Conservation (phyloP, 2,797 vertebrate species). For the Poeciliopsis turneri region DNA sequence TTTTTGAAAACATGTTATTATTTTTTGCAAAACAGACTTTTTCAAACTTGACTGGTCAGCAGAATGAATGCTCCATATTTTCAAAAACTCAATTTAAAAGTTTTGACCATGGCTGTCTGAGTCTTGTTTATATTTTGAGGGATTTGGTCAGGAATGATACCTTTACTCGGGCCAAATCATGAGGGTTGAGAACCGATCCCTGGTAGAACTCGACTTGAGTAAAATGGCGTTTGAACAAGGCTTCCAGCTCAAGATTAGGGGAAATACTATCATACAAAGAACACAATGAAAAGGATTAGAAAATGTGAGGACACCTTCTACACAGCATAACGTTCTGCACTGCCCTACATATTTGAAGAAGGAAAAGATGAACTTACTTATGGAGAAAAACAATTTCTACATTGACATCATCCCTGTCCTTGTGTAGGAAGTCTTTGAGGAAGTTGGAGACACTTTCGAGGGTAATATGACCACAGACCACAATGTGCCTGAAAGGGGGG, state of each 20-base stretch:
- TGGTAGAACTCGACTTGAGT: conserved; percentile 99
- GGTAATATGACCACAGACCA: conserved; percentile 99
- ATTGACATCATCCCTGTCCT: conserved; percentile 99
- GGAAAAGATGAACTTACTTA: conserved; percentile 89
- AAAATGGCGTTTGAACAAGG: conserved; percentile 99
- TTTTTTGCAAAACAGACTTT: neutral
- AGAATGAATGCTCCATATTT: neutral
- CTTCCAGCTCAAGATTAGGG: conserved; percentile 99
- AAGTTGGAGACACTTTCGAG: conserved; percentile 99
- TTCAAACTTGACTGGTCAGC: neutral
- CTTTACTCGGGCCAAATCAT: conserved; percentile 98
- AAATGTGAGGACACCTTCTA: neutral
- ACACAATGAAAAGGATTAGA: conserved; percentile 42
- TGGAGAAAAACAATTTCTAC: conserved; percentile 99
- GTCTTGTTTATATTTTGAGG: neutral
- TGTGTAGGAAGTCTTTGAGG: conserved; percentile 99
- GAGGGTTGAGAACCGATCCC: conserved; percentile 99
- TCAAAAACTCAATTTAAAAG: neutral
- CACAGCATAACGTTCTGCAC: conserved; percentile 2
- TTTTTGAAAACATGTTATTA: neutral
- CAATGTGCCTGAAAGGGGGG: conserved; percentile 92
- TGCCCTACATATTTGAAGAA: conserved; percentile 31
- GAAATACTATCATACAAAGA: conserved; percentile 89
- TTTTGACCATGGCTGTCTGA: neutral
- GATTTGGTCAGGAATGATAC: conserved; percentile 54